Base-by-base conservation (phyloP, 2,113 vertebrate genomes). In the Cercopithecus mona region DNA sequence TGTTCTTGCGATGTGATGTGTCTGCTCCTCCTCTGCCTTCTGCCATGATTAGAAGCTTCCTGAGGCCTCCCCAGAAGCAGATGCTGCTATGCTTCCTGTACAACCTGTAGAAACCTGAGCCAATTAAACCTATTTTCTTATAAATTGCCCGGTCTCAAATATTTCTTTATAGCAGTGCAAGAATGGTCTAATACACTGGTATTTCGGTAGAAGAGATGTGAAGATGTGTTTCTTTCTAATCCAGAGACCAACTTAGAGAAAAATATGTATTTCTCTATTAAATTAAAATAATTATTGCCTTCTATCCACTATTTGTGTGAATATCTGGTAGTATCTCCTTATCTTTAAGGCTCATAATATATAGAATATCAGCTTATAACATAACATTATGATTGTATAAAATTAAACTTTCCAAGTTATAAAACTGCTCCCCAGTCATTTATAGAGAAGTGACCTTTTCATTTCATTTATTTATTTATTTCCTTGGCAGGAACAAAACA, bases 381-480 rank as follows among this genome's bases (percentile, higher is more conserved):
- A 32, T 16, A 57, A n/a, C n/a, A 45, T 48, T 10, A 17, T 9
- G 32, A 5, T 9, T 0, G 0, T 6, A 0, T 38, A 30, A 64
- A 55, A 45, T 64, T 81, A 81, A 73, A 32, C 64, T 10, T 64
- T 9, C 16, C 14, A 43, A 82, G 22, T n/a, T 10, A 1, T 82
- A 30, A 7, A 40, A 45, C 75, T 7, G 27, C 12, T 81, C 30
- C 9, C 22, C 4, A 3, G 3, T 8, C 55, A 55, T 25, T 55
- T 66, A 40, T 3, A 32, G 23, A 68, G 43, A n/a, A 14, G 2
- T 22, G 43, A 66, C 32, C 30, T 90, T 86, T 73, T 45, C 23
- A 1, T 30, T 73, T 52, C 27, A 43, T 27, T n/a, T 32, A 55
- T 59, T 75, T 45, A 8, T 35, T 23, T 66, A 30, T 52, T 85